These are phyloP conservation scores for Oreohelix idahoensis DNA, from an alignment of 1,140 invertebrate species.

Conservation along the genomic window DNA sequence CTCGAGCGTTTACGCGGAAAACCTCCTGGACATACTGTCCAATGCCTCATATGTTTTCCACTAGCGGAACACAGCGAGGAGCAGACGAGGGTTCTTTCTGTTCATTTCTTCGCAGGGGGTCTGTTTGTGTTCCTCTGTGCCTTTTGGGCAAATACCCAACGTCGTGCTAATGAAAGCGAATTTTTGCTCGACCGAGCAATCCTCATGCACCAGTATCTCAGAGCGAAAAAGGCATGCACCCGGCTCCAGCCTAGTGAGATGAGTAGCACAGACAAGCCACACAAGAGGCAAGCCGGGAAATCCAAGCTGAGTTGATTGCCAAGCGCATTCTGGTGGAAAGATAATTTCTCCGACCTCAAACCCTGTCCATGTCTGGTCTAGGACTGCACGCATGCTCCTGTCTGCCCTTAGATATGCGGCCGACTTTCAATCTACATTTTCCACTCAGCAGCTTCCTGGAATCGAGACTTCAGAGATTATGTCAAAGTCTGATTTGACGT, in stretches of 20 bases:
- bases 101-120: constrained; percentile 5
- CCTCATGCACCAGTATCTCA: constrained; percentile 1
- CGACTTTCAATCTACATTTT: constrained; percentile 23
- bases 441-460: background rate
- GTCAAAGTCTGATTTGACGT: constrained; percentile 36
- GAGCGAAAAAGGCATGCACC: constrained; percentile 27
- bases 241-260: background rate
- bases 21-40: background rate
- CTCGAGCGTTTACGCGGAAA: background rate
- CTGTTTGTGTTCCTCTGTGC: background rate
- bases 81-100: background rate
- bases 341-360: constrained; percentile 30
- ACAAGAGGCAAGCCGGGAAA: background rate
- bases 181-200: constrained; percentile 32
- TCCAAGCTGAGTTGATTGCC: constrained; percentile 23
- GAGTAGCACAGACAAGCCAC: background rate
- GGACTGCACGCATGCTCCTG: background rate
- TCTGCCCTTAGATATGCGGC: background rate
- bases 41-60: constrained; percentile 6
- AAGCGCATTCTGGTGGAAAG: constrained; percentile 28
- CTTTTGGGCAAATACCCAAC: constrained; percentile 24
- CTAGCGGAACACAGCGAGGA: background rate
- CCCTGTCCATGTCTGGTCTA: background rate
- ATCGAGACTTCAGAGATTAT: constrained; percentile 18
- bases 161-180: constrained; percentile 30